phyloP scores from a whole-genome alignment of 2,113 vertebrate genomes.

The Mormoops blainvillei region DNA sequence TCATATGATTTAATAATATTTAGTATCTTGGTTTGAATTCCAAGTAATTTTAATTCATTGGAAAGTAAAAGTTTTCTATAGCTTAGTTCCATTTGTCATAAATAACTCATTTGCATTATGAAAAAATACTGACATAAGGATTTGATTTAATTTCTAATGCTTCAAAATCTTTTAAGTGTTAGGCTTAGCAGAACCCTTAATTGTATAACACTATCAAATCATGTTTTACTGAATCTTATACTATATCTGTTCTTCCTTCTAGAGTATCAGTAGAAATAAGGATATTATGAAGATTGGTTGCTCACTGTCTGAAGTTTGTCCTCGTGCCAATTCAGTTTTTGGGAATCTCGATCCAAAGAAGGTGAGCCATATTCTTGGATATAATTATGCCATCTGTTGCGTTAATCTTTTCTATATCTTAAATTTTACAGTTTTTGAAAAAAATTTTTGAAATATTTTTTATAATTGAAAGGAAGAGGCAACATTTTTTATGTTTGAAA shows the following conservation, averaged over 20 bases:
- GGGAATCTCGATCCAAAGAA: conserved; percentile 76
- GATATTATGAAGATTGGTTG: conserved; percentile 74
- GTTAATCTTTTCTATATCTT: neutral
- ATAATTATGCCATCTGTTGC: neutral
- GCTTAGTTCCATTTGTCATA: conserved; percentile 8
- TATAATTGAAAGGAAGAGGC: conserved; percentile 33
- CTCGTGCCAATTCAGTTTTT: conserved; percentile 74
- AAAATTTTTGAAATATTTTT: too few relatives aligned
- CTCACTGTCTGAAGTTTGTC: conserved; percentile 75
- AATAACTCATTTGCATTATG: neutral
- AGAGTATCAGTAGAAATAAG: conserved; percentile 70
- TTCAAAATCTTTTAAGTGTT: neutral
- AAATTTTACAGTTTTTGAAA: neutral
- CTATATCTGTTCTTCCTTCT: neutral
- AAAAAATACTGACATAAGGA: neutral
- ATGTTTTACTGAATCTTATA: neutral
- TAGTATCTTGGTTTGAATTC: conserved; percentile 17
- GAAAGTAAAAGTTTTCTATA: conserved; percentile 4
- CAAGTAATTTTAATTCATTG: neutral
- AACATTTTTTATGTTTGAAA: too few relatives aligned
- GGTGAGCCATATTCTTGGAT: conserved; percentile 65
- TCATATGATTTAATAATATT: neutral
- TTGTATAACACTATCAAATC: neutral
- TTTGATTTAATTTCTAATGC: neutral
- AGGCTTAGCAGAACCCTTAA: neutral